Evolutionary conservation across 2,113 vertebrate species (phyloP).

Genomic region (Felis chaus): DNA sequence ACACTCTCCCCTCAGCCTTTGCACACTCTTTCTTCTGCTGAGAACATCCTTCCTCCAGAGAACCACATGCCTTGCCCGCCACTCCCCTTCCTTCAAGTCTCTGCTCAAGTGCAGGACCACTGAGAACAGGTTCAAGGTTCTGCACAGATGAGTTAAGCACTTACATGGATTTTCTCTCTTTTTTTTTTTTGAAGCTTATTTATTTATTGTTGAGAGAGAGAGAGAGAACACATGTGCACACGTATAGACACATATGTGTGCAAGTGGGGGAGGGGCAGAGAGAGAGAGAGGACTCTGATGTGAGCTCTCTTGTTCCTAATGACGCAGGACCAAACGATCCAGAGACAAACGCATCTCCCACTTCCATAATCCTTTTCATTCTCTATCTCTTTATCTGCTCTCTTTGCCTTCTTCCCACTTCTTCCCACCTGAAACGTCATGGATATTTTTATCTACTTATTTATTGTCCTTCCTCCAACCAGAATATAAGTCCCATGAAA

Average conservation of each 20-base stretch:
- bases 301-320: no score
- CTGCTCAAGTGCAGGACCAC: background rate
- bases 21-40: background rate
- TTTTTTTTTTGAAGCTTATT: no score
- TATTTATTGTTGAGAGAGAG: no score
- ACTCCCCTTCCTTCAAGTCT: background rate
- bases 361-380: background rate
- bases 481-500: background rate
- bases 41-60: background rate
- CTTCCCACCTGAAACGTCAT: background rate
- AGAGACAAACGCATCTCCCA: no score
- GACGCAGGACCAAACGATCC: no score
- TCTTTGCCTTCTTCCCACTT: background rate
- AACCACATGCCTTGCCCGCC: background rate
- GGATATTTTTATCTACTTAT: background rate
- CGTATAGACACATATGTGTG: no score
- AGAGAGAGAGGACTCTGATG: no score
- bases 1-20: background rate
- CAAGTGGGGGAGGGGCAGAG: no score
- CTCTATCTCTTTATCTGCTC: background rate
- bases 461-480: background rate
- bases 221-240: no score
- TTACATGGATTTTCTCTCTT: background rate
- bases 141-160: background rate
- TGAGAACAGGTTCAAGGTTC: background rate